These are phyloP conservation scores for Hyperoplus immaculatus DNA, from an alignment of 2,797 vertebrate species.

Conservation along the genomic window DNA sequence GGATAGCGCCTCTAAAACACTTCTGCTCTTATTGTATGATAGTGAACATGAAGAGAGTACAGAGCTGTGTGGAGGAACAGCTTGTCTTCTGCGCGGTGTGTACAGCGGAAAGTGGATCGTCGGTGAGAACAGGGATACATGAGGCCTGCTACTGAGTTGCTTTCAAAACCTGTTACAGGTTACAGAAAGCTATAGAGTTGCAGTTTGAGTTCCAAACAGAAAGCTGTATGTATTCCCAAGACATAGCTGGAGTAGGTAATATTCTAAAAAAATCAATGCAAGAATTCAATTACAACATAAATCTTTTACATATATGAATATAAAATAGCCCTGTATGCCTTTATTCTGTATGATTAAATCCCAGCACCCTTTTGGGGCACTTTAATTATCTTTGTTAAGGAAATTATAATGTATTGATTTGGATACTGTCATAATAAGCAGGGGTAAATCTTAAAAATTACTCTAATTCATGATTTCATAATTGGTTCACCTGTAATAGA, in stretches of 20 bases:
- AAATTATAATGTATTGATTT: background rate
- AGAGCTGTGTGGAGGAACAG: slow-evolving; percentile 33
- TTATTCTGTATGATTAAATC: background rate
- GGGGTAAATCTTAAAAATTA: too few relatives aligned
- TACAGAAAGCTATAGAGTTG: slow-evolving; percentile 58
- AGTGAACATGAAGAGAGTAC: slow-evolving; percentile 63
- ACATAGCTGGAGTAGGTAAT: too few relatives aligned
- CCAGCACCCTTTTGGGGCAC: background rate
- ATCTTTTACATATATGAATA: background rate
- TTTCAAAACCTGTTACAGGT: slow-evolving; percentile 64
- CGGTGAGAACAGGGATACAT: slow-evolving; percentile 55
- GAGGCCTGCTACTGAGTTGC: slow-evolving; percentile 66
- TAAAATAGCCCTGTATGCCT: background rate
- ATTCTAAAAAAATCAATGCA: background rate
- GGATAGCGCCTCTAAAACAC: slow-evolving; percentile 54
- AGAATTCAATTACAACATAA: slow-evolving; percentile 13
- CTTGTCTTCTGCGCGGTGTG: slow-evolving; percentile 37
- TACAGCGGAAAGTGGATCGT: slow-evolving; percentile 42
- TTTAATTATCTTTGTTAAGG: background rate
- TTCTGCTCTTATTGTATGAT: slow-evolving; percentile 61
- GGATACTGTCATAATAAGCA: too few relatives aligned
- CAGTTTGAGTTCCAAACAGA: slow-evolving; percentile 49
- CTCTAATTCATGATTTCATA: background rate
- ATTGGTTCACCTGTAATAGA: background rate
- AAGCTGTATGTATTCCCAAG: slow-evolving; percentile 32